Conservation (phyloP, 1,140 invertebrate genomes). For the Camponotus pennsylvanicus region DNA sequence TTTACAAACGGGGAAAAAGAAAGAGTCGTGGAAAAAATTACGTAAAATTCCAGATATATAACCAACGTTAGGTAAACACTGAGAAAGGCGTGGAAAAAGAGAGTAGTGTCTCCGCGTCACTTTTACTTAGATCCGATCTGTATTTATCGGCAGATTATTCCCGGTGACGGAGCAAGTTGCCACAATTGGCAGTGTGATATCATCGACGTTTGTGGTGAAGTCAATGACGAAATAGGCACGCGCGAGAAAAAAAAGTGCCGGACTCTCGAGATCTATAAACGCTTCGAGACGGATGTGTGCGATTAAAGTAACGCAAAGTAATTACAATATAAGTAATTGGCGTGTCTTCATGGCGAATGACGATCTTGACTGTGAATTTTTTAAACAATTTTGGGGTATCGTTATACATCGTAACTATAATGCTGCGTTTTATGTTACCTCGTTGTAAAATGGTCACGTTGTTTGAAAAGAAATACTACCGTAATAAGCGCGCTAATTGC, state of each 20-base stretch:
- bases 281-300: constrained; percentile 18
- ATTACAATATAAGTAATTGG: neutral
- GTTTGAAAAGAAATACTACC: neutral
- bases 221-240: constrained; percentile 61
- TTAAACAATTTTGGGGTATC: constrained; percentile 12
- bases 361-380: constrained; percentile 14
- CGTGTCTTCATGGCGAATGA: neutral
- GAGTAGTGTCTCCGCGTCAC: constrained; percentile 15
- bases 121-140: constrained; percentile 20
- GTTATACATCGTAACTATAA: constrained; percentile 16
- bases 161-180: constrained; percentile 56
- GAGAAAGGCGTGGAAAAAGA: constrained; percentile 48
- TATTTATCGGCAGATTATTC: constrained; percentile 38
- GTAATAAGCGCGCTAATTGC: neutral
- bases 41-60: constrained; percentile 35
- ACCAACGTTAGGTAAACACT: constrained; percentile 38
- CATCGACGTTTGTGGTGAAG: constrained; percentile 53
- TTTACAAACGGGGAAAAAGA: constrained; percentile 12
- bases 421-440: constrained; percentile 53
- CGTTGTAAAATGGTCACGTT: neutral
- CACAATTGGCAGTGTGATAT: constrained; percentile 60
- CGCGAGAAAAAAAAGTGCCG: neutral
- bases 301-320: constrained; percentile 15
- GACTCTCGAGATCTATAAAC: neutral
- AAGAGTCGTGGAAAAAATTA: constrained; percentile 28